Base-by-base conservation (phyloP, 2,888 invertebrate species). In the Parthenolecanium corni region DNA sequence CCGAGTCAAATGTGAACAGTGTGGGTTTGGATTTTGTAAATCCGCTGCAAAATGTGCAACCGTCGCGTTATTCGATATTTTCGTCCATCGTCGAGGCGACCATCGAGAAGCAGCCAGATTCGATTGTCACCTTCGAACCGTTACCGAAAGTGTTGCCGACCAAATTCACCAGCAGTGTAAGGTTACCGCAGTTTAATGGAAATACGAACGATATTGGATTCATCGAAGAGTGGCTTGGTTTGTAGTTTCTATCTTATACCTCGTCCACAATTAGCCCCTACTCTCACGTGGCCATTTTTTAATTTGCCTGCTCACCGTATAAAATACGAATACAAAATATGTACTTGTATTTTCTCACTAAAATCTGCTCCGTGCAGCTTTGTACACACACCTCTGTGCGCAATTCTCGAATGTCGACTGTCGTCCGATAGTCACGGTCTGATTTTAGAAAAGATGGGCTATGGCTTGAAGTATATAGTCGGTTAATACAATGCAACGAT, bases 91-190 rank as follows among this genome's bases (percentile, higher is more conserved):
- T 23, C 25, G 24, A 24, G 16, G 47, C 58, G 58, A 18, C 52
- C 14, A 23, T n/a, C 24, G 42, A n/a, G 5, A 42, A 44, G 12
- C 62, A 62, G 46, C 62, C 62, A 9, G 62, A 62, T 3, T 62
- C 62, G 14, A 44, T 62, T 16, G 52, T 62, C 36, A 62, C 62
- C 46, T 62, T 62, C 42, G 62, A 62, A 62, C 62, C 62, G n/a
- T 52, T 62, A 31, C 62, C 62, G 11, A 52, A 42, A 31, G 52
- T 62, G 23, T 44, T 62, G 44, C 62, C 62, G 18, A 36, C n/a
- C 23, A 52, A 62, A 46, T 24, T 14, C 23, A 38, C 31, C 31
- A 38, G 24, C 24, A 46, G 44, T 62, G 24, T 36, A 25, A 62
- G 62, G 52, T 52, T 52, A 25, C 46, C 58, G 58, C 31, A 58